Percentiles rank a stretch among this genome's conserved stretches.
Evolutionary conservation across 1,140 invertebrate species (phyloP).

Genomic region (Nymphalis io): DNA sequence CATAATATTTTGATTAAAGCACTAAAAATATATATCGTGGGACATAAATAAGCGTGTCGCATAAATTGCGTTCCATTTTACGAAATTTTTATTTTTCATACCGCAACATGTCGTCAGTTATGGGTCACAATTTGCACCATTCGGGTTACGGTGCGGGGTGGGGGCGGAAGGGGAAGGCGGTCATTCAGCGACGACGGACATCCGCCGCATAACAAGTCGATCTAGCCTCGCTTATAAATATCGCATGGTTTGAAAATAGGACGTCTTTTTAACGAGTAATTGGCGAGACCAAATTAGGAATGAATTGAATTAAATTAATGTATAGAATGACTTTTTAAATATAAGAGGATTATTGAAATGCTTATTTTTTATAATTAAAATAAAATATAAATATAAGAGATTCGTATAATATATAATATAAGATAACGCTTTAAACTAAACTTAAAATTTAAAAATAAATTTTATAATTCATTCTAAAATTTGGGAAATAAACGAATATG

Average conservation of each 20-base stretch:
- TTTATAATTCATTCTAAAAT: too few relatives aligned
- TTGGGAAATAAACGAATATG: too few relatives aligned
- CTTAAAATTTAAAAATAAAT: too few relatives aligned
- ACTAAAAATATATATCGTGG: conserved; percentile 32
- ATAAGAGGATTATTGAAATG: too few relatives aligned
- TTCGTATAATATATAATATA: too few relatives aligned
- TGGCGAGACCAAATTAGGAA: conserved; percentile 16
- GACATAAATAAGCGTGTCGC: conserved; percentile 37
- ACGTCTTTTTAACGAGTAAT: conserved; percentile 33
- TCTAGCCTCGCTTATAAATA: conserved; percentile 51
- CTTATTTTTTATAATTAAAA: too few relatives aligned
- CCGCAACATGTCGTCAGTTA: conserved; percentile 64
- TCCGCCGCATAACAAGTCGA: conserved; percentile 79
- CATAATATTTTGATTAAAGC: conserved; percentile 22
- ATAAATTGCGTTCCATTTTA: conserved; percentile 52
- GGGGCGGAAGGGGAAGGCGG: conserved; percentile 73
- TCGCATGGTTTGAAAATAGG: conserved; percentile 49
- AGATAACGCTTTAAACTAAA: too few relatives aligned
- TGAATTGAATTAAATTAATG: too few relatives aligned
- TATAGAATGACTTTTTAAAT: too few relatives aligned
- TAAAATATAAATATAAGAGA: too few relatives aligned
- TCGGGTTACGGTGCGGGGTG: conserved; percentile 37
- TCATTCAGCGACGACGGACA: conserved; percentile 78
- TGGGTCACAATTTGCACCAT: conserved; percentile 56
- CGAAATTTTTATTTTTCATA: conserved; percentile 57